Conservation (phyloP, 64 coral and sea anemone genomes). For the Montipora capricornis region DNA sequence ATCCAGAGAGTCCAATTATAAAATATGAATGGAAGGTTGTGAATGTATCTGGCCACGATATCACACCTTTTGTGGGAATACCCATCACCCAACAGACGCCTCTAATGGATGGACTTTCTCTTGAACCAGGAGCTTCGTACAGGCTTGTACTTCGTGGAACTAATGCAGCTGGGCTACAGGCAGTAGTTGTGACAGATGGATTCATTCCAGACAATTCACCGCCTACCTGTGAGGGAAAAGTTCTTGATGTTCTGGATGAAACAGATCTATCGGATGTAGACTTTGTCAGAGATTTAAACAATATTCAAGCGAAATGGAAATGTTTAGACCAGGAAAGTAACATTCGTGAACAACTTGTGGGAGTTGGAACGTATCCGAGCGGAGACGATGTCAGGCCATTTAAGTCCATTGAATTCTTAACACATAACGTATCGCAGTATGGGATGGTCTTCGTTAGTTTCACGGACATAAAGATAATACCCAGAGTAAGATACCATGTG, state of each 20-base stretch:
- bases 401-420: no score
- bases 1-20: slow-evolving; percentile 86
- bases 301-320: no score
- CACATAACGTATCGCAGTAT: no score
- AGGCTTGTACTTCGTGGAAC: slow-evolving; percentile 83
- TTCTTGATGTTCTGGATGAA: slow-evolving; percentile 75
- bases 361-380: no score
- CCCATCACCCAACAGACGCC: slow-evolving; percentile 57
- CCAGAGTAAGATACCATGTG: no score
- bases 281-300: slow-evolving; percentile 71
- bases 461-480: no score
- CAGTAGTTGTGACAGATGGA: slow-evolving; percentile 69
- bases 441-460: no score
- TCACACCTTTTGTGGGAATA: slow-evolving; percentile 73
- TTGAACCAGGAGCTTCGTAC: slow-evolving; percentile 71
- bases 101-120: slow-evolving; percentile 74
- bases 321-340: no score
- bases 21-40: slow-evolving; percentile 94
- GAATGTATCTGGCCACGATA: slow-evolving; percentile 34
- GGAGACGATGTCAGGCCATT: no score
- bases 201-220: slow-evolving; percentile 81
- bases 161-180: slow-evolving; percentile 83
- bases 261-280: slow-evolving; percentile 73
- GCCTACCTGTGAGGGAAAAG: slow-evolving; percentile 52
- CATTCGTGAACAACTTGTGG: no score